Percentiles rank a stretch among this genome's conserved stretches.
Conservation (phyloP, 2,113 vertebrate species). For the Neolamprologus cancellatus region DNA sequence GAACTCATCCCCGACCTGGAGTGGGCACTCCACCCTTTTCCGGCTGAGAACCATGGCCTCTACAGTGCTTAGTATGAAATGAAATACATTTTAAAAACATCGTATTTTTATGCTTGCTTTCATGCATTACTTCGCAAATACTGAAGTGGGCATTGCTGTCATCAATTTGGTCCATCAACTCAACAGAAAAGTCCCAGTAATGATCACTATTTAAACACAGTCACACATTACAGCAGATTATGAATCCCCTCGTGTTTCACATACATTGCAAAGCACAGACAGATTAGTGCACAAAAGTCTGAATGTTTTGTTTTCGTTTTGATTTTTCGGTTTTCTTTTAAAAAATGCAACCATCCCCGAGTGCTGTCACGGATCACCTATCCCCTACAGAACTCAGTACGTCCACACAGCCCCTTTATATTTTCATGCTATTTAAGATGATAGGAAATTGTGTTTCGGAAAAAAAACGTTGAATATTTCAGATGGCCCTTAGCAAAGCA, state of each 20-base stretch:
- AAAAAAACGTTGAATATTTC: slow-evolving; percentile 28
- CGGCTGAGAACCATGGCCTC: too few species aligned
- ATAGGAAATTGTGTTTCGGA: neutral
- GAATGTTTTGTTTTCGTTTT: neutral
- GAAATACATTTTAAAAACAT: neutral
- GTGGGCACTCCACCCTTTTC: too few species aligned
- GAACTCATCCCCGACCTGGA: too few species aligned
- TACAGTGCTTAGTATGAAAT: neutral
- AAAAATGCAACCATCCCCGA: neutral
- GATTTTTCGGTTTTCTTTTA: neutral
- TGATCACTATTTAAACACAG: neutral
- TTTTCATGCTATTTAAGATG: neutral
- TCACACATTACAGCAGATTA: neutral
- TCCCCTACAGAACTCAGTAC: neutral
- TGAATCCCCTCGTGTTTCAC: neutral
- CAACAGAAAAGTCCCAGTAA: neutral
- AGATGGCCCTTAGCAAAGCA: slow-evolving; percentile 24
- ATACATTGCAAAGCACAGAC: neutral
- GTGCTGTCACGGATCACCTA: neutral
- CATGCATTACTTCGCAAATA: neutral
- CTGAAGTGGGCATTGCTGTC: neutral
- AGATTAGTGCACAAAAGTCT: neutral
- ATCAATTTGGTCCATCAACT: neutral
- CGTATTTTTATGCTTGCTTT: neutral
- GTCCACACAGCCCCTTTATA: neutral